Evolutionary conservation across 2,113 vertebrate genomes (phyloP).

Genomic region (Plestiodon gilberti): DNA sequence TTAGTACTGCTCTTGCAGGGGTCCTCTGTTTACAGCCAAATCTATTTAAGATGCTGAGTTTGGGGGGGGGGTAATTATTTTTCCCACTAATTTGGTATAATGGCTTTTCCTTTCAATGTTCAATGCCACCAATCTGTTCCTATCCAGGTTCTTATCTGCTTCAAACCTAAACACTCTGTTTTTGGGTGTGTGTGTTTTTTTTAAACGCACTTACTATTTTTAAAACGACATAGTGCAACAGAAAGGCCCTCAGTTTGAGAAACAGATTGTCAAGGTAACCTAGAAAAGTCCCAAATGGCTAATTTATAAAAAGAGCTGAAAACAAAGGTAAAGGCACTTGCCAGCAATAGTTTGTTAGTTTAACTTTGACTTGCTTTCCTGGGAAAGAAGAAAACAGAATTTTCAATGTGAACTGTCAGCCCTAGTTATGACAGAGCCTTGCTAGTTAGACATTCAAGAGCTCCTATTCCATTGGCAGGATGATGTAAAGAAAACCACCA

Average conservation of each 20-base stretch:
- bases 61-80: no score
- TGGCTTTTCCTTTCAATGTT: background rate
- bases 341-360: slow-evolving; percentile 83
- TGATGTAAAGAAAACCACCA: slow-evolving; percentile 81
- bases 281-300: slow-evolving; percentile 67
- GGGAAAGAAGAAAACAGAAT: slow-evolving; percentile 86
- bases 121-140: background rate
- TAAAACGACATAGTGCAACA: slow-evolving; percentile 25
- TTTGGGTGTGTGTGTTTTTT: background rate
- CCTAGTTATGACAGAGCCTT: slow-evolving; percentile 80
- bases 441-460: slow-evolving; percentile 77
- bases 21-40: background rate
- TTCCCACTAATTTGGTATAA: background rate
- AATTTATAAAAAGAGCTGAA: slow-evolving; percentile 75
- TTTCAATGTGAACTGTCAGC: slow-evolving; percentile 87
- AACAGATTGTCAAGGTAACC: slow-evolving; percentile 56
- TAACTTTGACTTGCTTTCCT: slow-evolving; percentile 85
- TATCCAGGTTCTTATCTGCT: background rate
- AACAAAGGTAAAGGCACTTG: slow-evolving; percentile 77
- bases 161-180: slow-evolving; percentile 1
- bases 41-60: background rate
- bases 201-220: slow-evolving; percentile 34
- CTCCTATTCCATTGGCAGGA: slow-evolving; percentile 75
- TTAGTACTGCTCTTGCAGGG: background rate
- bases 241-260: slow-evolving; percentile 45